Evolutionary conservation across 2,888 invertebrate genomes (phyloP), one percentile per base, ranked within the genome.

Genomic region (Scrobipalpa costella): DNA sequence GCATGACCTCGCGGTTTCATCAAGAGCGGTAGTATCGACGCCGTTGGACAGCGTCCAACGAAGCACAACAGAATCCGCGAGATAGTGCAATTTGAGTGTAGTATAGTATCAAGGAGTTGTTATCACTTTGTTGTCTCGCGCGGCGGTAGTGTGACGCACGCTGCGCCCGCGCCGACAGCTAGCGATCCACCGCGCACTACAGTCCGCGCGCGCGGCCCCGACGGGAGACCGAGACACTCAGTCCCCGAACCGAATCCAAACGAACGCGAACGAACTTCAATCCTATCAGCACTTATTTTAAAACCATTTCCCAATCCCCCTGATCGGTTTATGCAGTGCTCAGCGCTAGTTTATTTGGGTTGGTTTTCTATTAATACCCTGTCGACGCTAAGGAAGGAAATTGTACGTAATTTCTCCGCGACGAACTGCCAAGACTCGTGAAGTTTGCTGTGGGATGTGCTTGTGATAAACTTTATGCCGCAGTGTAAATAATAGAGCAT

Each of bases 221-320:
- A 77, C 79, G 83, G 81, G 81, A 81, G 72, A 74, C 79, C 81
- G 81, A 81, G 72, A 74, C 79, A 80, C 80, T 76, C 80, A 80
- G 76, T 78, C 78, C 82, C 82, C 80, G 80, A 79, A 73, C 74
- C 74, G 76, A 79, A 83, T 79, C 68, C 76, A 79, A 73, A 71
- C 85, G 85, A 86, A 86, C 83, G 77, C 88, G 87, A 89, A 88
- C 90, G 89, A 89, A 88, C 76, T 76, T 78, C 73, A 77, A 79
- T 73, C 76, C 72, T 78, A 78, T 73, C 71, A 72, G 71, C 70
- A 71, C 72, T 71, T 73, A 71, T 74, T 73, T 74, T 76, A 69
- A 79, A 72, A 73, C 71, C 72, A 72, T 73, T 75, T 71, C 72
- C 52, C 11, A 19, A 38, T 66, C 62, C 61, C 63, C 19, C 57